A percentile compares a stretch with the other conserved stretches of the same genome.
phyloP scores from a whole-genome alignment of 1,140 invertebrate genomes.

The Listronotus oregonensis region DNA sequence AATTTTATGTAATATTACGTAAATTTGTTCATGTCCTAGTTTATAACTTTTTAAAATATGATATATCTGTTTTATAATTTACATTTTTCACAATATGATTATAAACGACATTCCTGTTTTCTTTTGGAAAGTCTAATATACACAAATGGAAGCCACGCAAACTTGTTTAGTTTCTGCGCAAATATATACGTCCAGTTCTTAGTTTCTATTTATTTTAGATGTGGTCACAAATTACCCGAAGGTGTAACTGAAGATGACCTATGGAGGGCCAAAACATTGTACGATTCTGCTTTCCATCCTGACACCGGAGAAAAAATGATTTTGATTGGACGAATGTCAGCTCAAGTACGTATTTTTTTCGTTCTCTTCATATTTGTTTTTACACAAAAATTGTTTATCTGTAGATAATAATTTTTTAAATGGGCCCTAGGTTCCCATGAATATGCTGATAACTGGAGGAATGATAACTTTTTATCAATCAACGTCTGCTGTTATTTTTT shows the following conservation, averaged over 20 bases:
- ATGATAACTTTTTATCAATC: conserved; percentile 82
- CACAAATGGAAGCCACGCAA: background rate
- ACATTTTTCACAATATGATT: too few relatives aligned
- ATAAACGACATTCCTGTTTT: too few relatives aligned
- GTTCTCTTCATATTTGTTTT: too few relatives aligned
- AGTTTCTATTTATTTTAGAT: conserved; percentile 34
- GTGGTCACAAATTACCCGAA: conserved; percentile 36
- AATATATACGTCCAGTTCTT: background rate
- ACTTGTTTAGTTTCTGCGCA: background rate
- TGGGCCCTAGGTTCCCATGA: conserved; percentile 74
- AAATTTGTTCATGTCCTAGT: too few relatives aligned
- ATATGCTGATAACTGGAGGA: conserved; percentile 85
- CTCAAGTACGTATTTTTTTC: conserved; percentile 60
- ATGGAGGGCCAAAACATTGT: conserved; percentile 78
- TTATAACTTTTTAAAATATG: background rate
- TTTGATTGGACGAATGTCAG: conserved; percentile 82
- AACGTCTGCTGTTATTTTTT: conserved; percentile 81
- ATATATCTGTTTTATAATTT: too few relatives aligned
- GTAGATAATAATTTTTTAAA: background rate
- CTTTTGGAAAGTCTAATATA: too few relatives aligned
- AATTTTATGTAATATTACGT: too few relatives aligned
- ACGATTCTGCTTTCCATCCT: conserved; percentile 85
- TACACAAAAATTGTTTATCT: too few relatives aligned
- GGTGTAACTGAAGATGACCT: conserved; percentile 65
- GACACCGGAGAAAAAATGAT: conserved; percentile 85